Base-by-base conservation (phyloP, 2,888 invertebrate genomes). In the Lydus trimaculatus region DNA sequence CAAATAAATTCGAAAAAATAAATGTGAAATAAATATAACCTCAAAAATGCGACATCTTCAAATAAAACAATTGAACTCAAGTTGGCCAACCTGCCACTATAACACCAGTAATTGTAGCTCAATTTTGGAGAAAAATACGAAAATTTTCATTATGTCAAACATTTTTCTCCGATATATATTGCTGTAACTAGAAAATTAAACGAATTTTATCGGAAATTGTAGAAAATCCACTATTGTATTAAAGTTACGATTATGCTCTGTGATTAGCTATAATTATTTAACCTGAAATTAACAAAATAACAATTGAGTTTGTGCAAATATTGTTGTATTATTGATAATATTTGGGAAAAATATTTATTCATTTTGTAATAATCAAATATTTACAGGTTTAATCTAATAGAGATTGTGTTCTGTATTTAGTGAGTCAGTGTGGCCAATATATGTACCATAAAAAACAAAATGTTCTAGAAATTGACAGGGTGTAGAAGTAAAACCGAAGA, bases 381-480 rank as follows among this genome's bases (percentile, higher is more conserved):
- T 48, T 48, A 2, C 28, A 7, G 6, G 2, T 20, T 2, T 17
- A 20, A 9, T 48, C 0, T 8, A n/a, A 6, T 17, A 9, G 2
- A 28, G 15, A 56, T 56, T 56, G 25, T 28, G 56, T n/a, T 8
- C 56, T 56, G 25, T 56, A 15, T 28, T 1, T 56, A 56, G 56
- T 28, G 4, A 1, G 13, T 5, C 63, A 52, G 20, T 2, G 17
- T 43, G n/a, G 60, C 59, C 63, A 67, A 59, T 31, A 25, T 17
- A 31, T 28, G 52, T 61, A 20, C 52, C 63, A 31, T 3, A 11
- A 6, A 25, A 25, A 48, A 7, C 56, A 11, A 31, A 68, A 68
- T 65, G 17, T 63, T 31, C 65, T 52, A 63, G 20, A 61, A 65
- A 63, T 66, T 69, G 69, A 69, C 69, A 69, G 52, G 65, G 69